A percentile compares a stretch with the other conserved stretches of the same genome.
These are phyloP conservation scores for Spilosoma lubricipeda DNA, from an alignment of 2,888 invertebrate genomes.

Conservation along the genomic window DNA sequence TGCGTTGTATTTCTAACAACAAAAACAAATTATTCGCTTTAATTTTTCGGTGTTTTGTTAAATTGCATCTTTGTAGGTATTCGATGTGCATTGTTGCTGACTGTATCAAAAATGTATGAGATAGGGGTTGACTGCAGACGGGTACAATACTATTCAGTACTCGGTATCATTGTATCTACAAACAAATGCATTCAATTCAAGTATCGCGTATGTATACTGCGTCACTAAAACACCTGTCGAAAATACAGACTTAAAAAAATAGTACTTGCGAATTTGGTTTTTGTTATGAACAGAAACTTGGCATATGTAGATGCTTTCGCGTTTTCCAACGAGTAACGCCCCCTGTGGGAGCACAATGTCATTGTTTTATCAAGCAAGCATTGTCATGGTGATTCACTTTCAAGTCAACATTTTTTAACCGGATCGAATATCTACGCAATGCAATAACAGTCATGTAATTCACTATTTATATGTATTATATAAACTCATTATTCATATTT, in stretches of 20 bases:
- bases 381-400: slow-evolving; percentile 81
- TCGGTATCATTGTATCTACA: neutral
- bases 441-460: slow-evolving; percentile 15
- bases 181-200: neutral
- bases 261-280: neutral
- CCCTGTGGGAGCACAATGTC: slow-evolving; percentile 68
- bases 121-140: neutral
- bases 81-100: neutral
- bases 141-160: neutral
- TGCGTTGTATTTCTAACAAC: neutral
- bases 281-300: neutral
- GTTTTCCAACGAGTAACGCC: slow-evolving; percentile 66
- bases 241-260: neutral
- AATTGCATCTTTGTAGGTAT: neutral
- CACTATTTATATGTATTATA: neutral
- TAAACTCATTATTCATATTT: neutral
- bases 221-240: neutral
- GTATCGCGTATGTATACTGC: neutral
- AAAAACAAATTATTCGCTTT: neutral
- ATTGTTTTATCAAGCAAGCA: slow-evolving; percentile 72
- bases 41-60: neutral
- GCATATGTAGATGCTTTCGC: slow-evolving; percentile 17
- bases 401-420: slow-evolving; percentile 42
- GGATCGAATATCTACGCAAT: slow-evolving; percentile 24
- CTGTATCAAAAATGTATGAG: neutral